These are phyloP conservation scores for Monopterus albus DNA, from an alignment of 2,113 vertebrate genomes.

Conservation along the genomic window DNA sequence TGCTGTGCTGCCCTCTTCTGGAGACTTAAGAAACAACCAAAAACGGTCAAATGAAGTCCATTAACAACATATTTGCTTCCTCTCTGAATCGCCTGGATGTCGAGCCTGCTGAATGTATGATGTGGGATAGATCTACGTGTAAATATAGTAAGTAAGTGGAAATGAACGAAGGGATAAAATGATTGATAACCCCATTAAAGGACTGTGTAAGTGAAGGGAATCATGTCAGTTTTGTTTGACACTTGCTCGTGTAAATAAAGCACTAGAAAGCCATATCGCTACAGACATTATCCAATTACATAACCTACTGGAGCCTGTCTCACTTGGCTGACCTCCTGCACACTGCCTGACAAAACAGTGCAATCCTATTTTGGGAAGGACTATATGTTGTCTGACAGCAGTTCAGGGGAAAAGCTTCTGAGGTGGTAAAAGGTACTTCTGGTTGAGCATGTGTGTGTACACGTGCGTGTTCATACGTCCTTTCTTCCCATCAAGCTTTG, in stretches of 20 bases:
- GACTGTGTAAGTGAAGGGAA: background rate
- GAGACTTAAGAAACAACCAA: constrained; percentile 5
- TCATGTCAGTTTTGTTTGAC: background rate
- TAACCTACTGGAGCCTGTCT: constrained; percentile 26
- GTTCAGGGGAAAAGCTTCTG: constrained; percentile 3
- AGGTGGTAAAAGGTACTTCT: constrained; percentile 17
- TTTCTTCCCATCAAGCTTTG: constrained; percentile 1
- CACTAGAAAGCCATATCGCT: constrained; percentile 10
- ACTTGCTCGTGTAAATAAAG: constrained; percentile 4
- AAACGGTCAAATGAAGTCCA: background rate
- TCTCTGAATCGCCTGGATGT: background rate
- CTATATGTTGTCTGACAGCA: constrained; percentile 45
- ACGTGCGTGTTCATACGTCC: background rate
- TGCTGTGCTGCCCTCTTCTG: constrained; percentile 82
- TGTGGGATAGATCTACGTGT: background rate
- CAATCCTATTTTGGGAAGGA: constrained; percentile 53
- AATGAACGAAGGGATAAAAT: background rate
- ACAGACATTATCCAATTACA: constrained; percentile 28
- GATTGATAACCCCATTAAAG: constrained; percentile 5
- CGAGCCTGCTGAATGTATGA: background rate
- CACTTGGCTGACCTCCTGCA: background rate
- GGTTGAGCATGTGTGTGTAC: background rate
- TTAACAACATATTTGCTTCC: background rate
- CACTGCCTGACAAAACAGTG: constrained; percentile 35
- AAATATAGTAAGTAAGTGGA: background rate